phyloP scores from a whole-genome alignment of 2,113 vertebrate genomes.

The Larimichthys crocea region DNA sequence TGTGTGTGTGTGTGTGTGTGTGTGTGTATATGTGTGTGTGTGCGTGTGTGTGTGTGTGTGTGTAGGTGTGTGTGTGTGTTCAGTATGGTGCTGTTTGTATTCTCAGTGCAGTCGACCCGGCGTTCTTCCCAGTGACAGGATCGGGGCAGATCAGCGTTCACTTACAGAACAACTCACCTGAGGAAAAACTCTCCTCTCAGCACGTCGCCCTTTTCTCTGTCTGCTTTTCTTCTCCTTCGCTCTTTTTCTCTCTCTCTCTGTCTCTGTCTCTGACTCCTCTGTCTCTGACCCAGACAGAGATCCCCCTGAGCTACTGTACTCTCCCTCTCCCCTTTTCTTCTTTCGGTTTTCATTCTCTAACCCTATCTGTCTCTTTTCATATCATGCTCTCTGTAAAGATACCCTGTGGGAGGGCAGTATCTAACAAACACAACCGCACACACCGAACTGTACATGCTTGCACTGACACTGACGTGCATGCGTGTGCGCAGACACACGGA shows the following conservation, averaged over 20 bases:
- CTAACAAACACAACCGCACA: conserved; percentile 64
- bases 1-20: conserved; percentile 8
- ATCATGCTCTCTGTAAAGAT: conserved; percentile 73
- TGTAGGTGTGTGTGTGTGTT: conserved; percentile 19
- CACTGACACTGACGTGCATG: conserved; percentile 42
- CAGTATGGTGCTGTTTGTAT: conserved; percentile 65
- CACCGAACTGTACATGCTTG: conserved; percentile 38
- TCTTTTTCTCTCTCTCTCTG: conserved; percentile 23
- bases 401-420: conserved; percentile 72
- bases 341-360: conserved; percentile 70
- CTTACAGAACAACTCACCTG: conserved; percentile 82
- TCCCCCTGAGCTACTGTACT: conserved; percentile 75
- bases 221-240: conserved; percentile 49
- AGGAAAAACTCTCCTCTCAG: conserved; percentile 78
- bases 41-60: conserved; percentile 6
- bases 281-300: conserved; percentile 78
- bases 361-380: conserved; percentile 82
- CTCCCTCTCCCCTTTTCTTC: conserved; percentile 66
- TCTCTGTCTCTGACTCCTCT: conserved; percentile 50
- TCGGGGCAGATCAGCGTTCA: conserved; percentile 78
- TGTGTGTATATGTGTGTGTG: not conserved
- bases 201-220: conserved; percentile 56
- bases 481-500: not conserved
- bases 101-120: conserved; percentile 70
- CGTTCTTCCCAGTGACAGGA: conserved; percentile 73